Percentiles rank a stretch among this genome's conserved stretches.
Conservation (phyloP, 2,113 vertebrate genomes). For the Etheostoma cragini region DNA sequence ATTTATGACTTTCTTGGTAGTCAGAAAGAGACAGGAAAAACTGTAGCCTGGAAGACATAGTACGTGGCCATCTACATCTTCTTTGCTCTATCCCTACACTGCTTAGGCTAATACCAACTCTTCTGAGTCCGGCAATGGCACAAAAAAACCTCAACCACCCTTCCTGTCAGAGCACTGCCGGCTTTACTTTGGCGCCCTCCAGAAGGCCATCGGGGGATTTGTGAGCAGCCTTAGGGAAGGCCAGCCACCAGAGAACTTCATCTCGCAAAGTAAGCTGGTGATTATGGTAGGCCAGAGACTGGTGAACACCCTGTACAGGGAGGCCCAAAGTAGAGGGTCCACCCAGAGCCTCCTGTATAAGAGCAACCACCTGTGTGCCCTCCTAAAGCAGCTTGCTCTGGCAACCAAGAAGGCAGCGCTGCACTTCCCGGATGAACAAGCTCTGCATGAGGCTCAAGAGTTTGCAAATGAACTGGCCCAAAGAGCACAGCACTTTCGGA, state of each 20-base stretch:
- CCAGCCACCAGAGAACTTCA: constrained; percentile 90
- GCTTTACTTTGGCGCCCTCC: constrained; percentile 92
- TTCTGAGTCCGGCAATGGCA: constrained; percentile 10
- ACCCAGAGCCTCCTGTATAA: constrained; percentile 84
- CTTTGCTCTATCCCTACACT: background rate
- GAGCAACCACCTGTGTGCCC: constrained; percentile 91
- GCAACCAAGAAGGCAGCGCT: constrained; percentile 92
- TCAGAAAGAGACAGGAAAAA: constrained; percentile 2
- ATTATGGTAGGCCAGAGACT: constrained; percentile 95
- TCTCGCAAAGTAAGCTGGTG: constrained; percentile 93
- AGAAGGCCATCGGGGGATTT: constrained; percentile 89
- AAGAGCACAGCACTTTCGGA: constrained; percentile 86
- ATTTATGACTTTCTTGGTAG: background rate
- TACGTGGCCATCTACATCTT: background rate
- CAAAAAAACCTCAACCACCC: constrained; percentile 14
- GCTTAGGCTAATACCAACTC: constrained; percentile 47
- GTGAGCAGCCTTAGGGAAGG: constrained; percentile 79
- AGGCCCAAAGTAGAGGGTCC: constrained; percentile 79
- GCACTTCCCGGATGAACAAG: constrained; percentile 78
- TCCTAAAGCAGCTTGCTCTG: constrained; percentile 91
- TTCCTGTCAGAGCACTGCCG: constrained; percentile 85
- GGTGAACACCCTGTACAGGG: constrained; percentile 89
- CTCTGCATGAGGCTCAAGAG: constrained; percentile 82
- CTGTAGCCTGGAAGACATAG: background rate
- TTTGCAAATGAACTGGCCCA: constrained; percentile 83